Base-by-base conservation (phyloP, 2,888 invertebrate genomes). In the Ochropleura leucogaster region DNA sequence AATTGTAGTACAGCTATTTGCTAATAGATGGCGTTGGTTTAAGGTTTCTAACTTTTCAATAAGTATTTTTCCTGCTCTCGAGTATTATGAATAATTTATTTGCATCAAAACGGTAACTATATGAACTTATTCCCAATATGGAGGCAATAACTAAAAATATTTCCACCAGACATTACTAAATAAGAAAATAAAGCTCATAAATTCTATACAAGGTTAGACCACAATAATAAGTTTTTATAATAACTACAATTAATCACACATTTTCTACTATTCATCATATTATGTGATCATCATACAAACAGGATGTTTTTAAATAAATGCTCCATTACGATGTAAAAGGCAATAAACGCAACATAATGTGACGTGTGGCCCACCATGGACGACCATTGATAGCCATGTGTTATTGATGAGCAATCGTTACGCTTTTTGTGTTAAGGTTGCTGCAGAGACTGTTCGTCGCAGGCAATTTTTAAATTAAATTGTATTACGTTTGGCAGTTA, bases 321-420 rank as follows among this genome's bases (percentile, higher is more conserved):
- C 20, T 53, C 67, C 47, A 68, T 80, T 68, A 80, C 44, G 20
- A 60, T 65, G 10, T 68, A 68, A 66, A 82, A 69, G 69, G 65
- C 42, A 82, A 69, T 77, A 79, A 82, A 82, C 16, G 46, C 47
- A 76, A 76, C 53, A 66, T 81, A 65, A 68, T 82, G 69, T 57
- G 46, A 40, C 20, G 68, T 68, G 79, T 79, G 77, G 77, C 77
- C 82, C 40, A 14, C 65, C 65, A 62, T 67, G 51, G 77, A 60
- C 30, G 60, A 14, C 44, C 71, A 55, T 70, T 47, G 51, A 72
- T 46, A 57, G 73, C 63, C 16, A 77, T 71, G 63, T 60, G 59
- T 80, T 77, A 82, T 79, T 79, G 79, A 82, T 82, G 82, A 66
- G 55, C 46, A 47, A 57, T 69, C 69, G 16, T 57, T 62, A 77